Evolutionary conservation across 2,113 vertebrate species (phyloP).

Genomic region (Oncorhynchus mykiss): DNA sequence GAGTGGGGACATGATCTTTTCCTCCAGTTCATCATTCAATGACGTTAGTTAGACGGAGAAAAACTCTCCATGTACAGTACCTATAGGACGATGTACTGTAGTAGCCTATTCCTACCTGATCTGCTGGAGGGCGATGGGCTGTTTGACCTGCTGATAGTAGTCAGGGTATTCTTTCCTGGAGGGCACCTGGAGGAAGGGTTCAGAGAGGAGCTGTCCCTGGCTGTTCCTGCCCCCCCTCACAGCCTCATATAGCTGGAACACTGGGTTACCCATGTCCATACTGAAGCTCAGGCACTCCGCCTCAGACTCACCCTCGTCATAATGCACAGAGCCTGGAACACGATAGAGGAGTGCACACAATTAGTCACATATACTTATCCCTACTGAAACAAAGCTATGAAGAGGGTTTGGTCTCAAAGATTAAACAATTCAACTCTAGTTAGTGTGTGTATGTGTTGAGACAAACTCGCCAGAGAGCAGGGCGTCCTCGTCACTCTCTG

Average conservation of each 20-base stretch:
- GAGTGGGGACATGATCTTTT: no score
- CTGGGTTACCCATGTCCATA: slow-evolving; percentile 88
- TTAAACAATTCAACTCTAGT: background rate
- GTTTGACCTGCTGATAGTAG: slow-evolving; percentile 98
- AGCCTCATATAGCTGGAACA: slow-evolving; percentile 93
- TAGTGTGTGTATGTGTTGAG: background rate
- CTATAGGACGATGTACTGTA: background rate
- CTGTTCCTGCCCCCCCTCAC: slow-evolving; percentile 89
- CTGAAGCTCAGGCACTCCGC: slow-evolving; percentile 92
- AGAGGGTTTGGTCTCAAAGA: background rate
- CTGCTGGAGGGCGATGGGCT: slow-evolving; percentile 89
- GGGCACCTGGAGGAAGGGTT: slow-evolving; percentile 94
- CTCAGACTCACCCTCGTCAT: slow-evolving; percentile 92
- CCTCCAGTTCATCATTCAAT: no score
- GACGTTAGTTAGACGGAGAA: no score
- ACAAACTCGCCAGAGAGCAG: slow-evolving; percentile 83
- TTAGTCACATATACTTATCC: no score
- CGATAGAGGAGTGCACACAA: no score
- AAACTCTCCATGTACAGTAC: background rate
- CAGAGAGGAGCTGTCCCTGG: slow-evolving; percentile 91
- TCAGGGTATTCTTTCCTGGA: slow-evolving; percentile 96
- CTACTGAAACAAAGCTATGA: background rate
- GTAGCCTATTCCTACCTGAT: slow-evolving; percentile 80
- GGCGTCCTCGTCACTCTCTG: slow-evolving; percentile 96
- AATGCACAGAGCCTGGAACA: slow-evolving; percentile 76